phyloP scores from a whole-genome alignment of 2,113 vertebrate species.

The Saimiri boliviensis region DNA sequence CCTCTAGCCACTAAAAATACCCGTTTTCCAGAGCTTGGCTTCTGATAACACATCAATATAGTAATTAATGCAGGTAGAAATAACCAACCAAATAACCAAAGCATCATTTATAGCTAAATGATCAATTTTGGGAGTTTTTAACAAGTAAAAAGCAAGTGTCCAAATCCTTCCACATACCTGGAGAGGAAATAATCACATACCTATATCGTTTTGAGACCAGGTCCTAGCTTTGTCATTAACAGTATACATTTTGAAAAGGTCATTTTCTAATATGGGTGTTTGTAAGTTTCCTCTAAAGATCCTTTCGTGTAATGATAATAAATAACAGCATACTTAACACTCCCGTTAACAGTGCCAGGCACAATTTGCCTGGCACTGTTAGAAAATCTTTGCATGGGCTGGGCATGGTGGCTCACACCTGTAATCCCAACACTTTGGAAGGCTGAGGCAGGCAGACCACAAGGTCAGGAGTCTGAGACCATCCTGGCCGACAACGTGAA shows the following conservation, averaged over 20 bases:
- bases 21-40: neutral
- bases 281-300: neutral
- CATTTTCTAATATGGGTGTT: neutral
- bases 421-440: too few relatives aligned
- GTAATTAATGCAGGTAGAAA: conserved; percentile 22
- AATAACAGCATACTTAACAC: neutral
- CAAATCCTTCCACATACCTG: neutral
- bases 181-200: neutral
- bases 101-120: neutral
- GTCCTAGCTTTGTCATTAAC: neutral
- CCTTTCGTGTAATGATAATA: neutral
- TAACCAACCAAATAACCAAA: neutral
- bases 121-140: neutral
- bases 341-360: neutral
- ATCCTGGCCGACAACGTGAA: too few relatives aligned
- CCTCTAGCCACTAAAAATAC: neutral
- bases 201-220: neutral
- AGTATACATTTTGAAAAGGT: conserved; percentile 3
- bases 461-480: too few relatives aligned
- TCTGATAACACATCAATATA: neutral
- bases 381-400: neutral
- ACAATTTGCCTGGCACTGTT: neutral
- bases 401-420: too few relatives aligned
- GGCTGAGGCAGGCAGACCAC: too few relatives aligned
- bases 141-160: conserved; percentile 21